phyloP scores from a whole-genome alignment of 2,888 invertebrate genomes.

The Neoaliturus tenellus region DNA sequence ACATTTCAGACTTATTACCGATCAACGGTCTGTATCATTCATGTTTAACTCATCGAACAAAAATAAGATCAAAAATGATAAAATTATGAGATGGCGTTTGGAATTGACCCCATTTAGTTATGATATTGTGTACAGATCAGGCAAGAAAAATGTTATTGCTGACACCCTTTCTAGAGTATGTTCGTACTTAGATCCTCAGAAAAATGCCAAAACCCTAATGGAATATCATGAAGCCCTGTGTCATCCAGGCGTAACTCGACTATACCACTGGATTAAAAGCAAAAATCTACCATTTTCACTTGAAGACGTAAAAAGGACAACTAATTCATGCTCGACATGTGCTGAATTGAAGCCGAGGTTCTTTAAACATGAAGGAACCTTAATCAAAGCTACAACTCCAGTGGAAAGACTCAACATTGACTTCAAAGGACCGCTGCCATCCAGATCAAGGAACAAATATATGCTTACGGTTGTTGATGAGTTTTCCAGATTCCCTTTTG shows the following conservation, averaged over 20 bases:
- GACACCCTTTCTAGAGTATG: slow-evolving; percentile 47
- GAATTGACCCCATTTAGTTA: not conserved
- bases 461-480: slow-evolving; percentile 58
- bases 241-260: not conserved
- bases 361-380: slow-evolving; percentile 32
- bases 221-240: not conserved
- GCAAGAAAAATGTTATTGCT: slow-evolving; percentile 44
- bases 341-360: slow-evolving; percentile 54
- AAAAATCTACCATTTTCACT: not conserved
- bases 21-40: not conserved
- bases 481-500: slow-evolving; percentile 60
- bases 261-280: slow-evolving; percentile 6
- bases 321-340: not conserved
- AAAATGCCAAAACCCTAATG: not conserved
- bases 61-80: slow-evolving; percentile 11
- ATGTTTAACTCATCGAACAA: not conserved
- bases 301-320: not conserved
- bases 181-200: too few relatives aligned
- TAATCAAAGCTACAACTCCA: not conserved
- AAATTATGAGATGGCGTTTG: not conserved
- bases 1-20: not conserved
- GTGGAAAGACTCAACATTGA: not conserved
- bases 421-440: slow-evolving; percentile 59
- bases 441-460: slow-evolving; percentile 25
- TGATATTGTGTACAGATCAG: too few relatives aligned